A percentile compares a stretch with the other conserved stretches of the same genome.
phyloP scores from a whole-genome alignment of 2,113 vertebrate species.

The Chamaetylas fuelleborni region DNA sequence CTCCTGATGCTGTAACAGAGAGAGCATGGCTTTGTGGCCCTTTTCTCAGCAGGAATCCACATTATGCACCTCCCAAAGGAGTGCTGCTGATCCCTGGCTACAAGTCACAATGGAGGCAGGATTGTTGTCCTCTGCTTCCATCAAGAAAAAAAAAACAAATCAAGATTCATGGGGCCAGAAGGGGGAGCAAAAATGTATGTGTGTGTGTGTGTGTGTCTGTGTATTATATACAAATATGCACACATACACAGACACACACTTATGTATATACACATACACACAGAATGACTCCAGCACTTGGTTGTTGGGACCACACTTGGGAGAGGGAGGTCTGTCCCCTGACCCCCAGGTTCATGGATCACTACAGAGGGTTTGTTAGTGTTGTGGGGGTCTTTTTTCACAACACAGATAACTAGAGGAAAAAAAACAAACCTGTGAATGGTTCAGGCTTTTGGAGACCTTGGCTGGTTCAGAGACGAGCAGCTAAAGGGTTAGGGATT shows the following conservation, averaged over 20 bases:
- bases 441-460: neutral
- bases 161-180: conserved; percentile 15
- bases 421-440: too few species aligned
- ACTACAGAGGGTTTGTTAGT: neutral
- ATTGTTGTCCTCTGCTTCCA: neutral
- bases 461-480: neutral
- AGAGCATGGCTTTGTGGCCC: neutral
- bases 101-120: neutral
- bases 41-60: neutral
- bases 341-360: neutral
- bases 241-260: neutral
- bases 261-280: neutral
- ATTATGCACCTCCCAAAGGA: accelerated
- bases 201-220: neutral
- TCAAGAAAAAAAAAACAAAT: neutral
- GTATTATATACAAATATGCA: neutral
- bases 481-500: conserved; percentile 62
- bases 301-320: neutral
- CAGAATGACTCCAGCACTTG: neutral
- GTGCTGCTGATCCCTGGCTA: neutral
- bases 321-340: neutral
- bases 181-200: conserved; percentile 16
- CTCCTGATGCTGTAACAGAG: accelerated
- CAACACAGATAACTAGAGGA: accelerated
- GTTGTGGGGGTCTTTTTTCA: neutral